Base-by-base conservation (phyloP, 2,888 invertebrate genomes). In the Odontocerum albicorne region DNA sequence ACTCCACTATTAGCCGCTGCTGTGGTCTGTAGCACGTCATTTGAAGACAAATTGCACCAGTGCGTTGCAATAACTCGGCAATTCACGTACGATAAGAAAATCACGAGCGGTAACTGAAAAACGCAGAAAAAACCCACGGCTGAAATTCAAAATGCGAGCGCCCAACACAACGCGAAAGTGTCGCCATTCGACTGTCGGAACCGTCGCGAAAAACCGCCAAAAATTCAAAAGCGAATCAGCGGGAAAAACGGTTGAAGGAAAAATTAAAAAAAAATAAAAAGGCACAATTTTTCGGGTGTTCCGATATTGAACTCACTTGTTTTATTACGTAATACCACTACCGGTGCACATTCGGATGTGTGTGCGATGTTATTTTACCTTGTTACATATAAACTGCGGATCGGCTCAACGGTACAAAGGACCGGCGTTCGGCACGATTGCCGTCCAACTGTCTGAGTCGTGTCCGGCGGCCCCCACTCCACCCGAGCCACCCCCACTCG, bases 381-480 rank as follows among this genome's bases (percentile, higher is more conserved):
- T 50, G 38, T 27, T 50, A 55, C 49, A 39, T 38, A 20, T 32
- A 40, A 46, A 38, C 19, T 35, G 22, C 49, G 40, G 44, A 38
- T 39, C 31, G 35, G 59, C 43, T 22, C 74, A 74, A 72, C 74
- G 75, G 45, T 46, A 39, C 44, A 50, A 74, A 72, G 75, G 75
- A 73, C 76, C 76, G 76, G 72, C 75, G 75, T 74, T 70, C 72
- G 74, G 75, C 73, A 73, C 73, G 75, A 75, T 73, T 74, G 77
- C 75, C 77, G 77, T 77, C 77, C 76, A 75, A 77, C 77, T 77
- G 77, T 77, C 77, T 77, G 68, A 64, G 63, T 69, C 72, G 70
- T 70, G 72, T 73, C 72, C 71, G 71, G 72, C 73, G 69, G 71
- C 72, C 74, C 76, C 74, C 73, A 73, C 70, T 67, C 64, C 65